Evolutionary conservation across 2,797 vertebrate genomes (phyloP), one percentile per base, ranked within the genome.

Genomic region (Nothura maculosa): DNA sequence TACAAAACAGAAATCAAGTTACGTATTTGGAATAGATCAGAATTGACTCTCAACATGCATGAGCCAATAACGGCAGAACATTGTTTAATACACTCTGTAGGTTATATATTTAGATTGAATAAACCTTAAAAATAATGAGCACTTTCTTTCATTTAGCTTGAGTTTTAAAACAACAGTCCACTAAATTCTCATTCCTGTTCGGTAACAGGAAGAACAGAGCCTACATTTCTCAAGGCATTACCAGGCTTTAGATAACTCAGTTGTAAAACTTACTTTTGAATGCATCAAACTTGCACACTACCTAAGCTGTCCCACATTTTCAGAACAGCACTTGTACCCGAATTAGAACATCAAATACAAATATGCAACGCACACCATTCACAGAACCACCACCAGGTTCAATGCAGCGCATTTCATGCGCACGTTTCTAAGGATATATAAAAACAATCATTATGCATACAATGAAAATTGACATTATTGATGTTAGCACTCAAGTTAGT

Each of bases 251-350:
- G 36, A 12, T 66, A 85, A 94, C 80, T 91, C 74, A 52, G 30
- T 88, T 93, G 80, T 86, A 67, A 94, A 93, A 85, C 80, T 89
- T 67, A 92, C 86, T 77, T 96, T 88, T 89, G 82, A 70, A 94
- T 92, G 73, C 69, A 68, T 27, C 61, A 48, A 75, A 94, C 45
- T 15, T 22, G 63, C 15, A 48, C 60, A 57, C 57, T 21, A 68
- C 22, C 87, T 76, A 43, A 77, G 34, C 79, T 34, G 68, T 47
- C 64, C n/a, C 60, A 36, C 30, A 9, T 50, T 95, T 91, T 70
- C 67, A 72, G 66, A 86, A 93, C 1, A 19, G 27, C 28, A 42
- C 42, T 78, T 75, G 15, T 18, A 85, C 62, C 11, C 36, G 12
- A 60, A 85, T 22, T n/a, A 55, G 82, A 43, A 81, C 42, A 55